Conservation (phyloP, 2,888 invertebrate genomes). For the Leucophora obtusa region DNA sequence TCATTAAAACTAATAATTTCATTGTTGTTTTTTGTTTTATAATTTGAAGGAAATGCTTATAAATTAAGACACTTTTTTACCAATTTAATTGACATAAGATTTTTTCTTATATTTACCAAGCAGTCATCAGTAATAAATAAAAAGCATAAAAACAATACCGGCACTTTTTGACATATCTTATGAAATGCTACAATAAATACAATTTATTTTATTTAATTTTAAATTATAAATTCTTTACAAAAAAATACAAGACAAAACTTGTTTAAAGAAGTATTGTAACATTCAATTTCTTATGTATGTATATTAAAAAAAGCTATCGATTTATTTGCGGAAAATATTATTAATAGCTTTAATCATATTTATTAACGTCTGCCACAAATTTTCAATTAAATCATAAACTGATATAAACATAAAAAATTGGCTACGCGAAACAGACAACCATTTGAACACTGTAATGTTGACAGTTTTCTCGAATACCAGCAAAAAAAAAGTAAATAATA, state of each 20-base stretch:
- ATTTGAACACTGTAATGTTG: conserved; percentile 10
- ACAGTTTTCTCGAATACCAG: conserved; percentile 9
- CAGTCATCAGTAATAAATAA: conserved; percentile 30
- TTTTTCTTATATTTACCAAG: background rate
- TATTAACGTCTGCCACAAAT: conserved; percentile 63
- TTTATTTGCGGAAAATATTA: conserved; percentile 49
- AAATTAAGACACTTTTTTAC: conserved; percentile 28
- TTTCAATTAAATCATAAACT: conserved; percentile 62
- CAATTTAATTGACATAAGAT: conserved; percentile 32
- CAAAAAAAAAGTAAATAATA: conserved; percentile 11
- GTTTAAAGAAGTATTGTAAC: conserved; percentile 16
- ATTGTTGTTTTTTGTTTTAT: background rate
- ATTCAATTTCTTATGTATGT: background rate
- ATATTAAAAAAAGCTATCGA: conserved; percentile 24
- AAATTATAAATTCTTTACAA: conserved; percentile 19
- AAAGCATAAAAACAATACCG: conserved; percentile 23
- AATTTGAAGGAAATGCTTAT: conserved; percentile 28
- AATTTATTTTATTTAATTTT: conserved; percentile 29
- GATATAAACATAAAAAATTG: conserved; percentile 26
- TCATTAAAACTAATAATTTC: no score
- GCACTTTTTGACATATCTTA: conserved; percentile 8
- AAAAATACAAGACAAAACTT: background rate
- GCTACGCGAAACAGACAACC: background rate
- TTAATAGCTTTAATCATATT: conserved; percentile 61
- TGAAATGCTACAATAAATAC: conserved; percentile 1